A percentile compares a stretch with the other conserved stretches of the same genome.
phyloP scores from a whole-genome alignment of 2,113 vertebrate genomes.

The Actenoides lindsayi region DNA sequence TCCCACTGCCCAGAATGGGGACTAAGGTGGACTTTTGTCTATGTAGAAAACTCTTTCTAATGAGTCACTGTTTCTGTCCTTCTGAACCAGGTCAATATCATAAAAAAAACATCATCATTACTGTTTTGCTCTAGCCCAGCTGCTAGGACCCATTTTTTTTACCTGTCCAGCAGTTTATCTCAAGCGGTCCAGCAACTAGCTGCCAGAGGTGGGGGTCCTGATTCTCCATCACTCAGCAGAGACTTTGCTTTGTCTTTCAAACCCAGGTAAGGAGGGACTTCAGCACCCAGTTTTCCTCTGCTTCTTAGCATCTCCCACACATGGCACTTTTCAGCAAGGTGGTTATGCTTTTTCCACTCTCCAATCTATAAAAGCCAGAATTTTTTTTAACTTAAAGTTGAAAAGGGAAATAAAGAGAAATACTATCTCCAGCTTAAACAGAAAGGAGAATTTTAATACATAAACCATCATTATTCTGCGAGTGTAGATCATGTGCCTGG shows the following conservation, averaged over 20 bases:
- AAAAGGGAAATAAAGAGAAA: not conserved
- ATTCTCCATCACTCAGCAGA: not conserved
- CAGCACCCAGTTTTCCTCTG: fast-evolving
- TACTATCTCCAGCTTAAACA: not conserved
- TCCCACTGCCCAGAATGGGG: fast-evolving
- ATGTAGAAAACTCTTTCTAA: not conserved
- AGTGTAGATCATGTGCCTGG: not conserved
- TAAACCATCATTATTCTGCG: not conserved
- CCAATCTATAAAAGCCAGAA: not conserved
- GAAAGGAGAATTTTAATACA: not conserved
- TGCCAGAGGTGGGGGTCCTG: not conserved
- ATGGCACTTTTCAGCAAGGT: not conserved
- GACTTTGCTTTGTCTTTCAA: not conserved
- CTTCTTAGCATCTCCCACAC: not conserved
- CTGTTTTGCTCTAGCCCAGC: not conserved
- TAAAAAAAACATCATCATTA: not conserved
- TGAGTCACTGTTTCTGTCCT: not conserved
- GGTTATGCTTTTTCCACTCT: not conserved
- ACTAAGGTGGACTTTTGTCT: not conserved
- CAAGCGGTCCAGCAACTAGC: not conserved
- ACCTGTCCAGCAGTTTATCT: not conserved
- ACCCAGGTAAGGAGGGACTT: fast-evolving
- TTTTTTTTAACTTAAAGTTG: not conserved
- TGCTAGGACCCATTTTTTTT: not conserved
- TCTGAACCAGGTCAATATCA: not conserved